Evolutionary conservation across 2,888 invertebrate genomes (phyloP).

Genomic region (Machimus atricapillus): DNA sequence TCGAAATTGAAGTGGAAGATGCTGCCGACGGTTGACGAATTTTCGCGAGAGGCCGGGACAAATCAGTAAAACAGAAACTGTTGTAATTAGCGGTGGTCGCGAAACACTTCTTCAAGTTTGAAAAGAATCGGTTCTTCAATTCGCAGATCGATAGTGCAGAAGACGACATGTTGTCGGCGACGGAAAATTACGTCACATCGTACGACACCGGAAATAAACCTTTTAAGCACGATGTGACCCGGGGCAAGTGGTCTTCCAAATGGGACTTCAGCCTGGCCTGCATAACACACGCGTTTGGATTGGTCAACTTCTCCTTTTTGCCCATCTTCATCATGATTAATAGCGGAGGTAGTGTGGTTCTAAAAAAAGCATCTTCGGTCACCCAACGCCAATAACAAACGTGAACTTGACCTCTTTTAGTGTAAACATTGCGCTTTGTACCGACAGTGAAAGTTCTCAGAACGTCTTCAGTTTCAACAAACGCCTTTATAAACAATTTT

Average conservation of each 20-base stretch:
- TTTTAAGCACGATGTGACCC: conserved; percentile 56
- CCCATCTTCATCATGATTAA: conserved; percentile 59
- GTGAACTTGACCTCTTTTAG: not conserved
- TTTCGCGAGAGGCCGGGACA: not conserved
- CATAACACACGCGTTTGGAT: conserved; percentile 82
- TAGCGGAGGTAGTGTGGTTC: conserved; percentile 53
- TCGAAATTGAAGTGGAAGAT: conserved; percentile 20
- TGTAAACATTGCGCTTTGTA: not conserved
- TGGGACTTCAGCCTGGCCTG: conserved; percentile 81
- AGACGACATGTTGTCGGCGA: conserved; percentile 44
- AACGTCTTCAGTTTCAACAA: not conserved
- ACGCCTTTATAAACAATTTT: not conserved
- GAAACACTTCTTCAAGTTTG: not conserved
- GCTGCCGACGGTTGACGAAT: not conserved
- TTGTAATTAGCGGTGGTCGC: conserved; percentile 23
- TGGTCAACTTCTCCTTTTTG: conserved; percentile 83
- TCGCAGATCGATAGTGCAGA: not conserved
- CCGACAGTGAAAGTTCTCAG: not conserved
- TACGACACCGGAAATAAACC: conserved; percentile 59
- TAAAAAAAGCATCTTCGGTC: not conserved
- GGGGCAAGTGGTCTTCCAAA: conserved; percentile 77
- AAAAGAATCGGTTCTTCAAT: not conserved
- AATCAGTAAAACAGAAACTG: conserved; percentile 25
- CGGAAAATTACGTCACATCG: conserved; percentile 51
- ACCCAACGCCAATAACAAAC: not conserved